Evolutionary conservation across 2,113 vertebrate species (phyloP).

Genomic region (Noturus placidus): DNA sequence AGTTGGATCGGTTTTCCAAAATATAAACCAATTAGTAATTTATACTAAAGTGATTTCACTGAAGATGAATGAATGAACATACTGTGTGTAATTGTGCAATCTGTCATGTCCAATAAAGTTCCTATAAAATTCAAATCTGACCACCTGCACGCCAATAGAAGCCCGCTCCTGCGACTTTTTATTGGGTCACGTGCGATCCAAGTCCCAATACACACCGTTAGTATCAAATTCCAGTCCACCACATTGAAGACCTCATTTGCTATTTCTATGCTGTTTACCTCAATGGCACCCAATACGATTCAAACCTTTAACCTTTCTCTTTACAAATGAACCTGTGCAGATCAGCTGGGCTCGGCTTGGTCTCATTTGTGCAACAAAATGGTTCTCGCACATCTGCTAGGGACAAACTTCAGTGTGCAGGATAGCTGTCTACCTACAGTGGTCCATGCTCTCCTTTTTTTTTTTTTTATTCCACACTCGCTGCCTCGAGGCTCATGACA

Average conservation of each 20-base stretch:
- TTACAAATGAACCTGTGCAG: constrained; percentile 12
- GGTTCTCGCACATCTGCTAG: not conserved
- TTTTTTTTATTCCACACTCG: not conserved
- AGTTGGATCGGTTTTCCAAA: not conserved
- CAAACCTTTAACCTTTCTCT: constrained; percentile 27
- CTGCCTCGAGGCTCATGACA: not conserved
- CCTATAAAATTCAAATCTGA: not conserved
- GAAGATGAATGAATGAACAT: not conserved
- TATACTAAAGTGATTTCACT: not conserved
- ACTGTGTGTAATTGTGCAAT: not conserved
- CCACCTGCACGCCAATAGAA: not conserved
- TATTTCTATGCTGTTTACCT: constrained; percentile 2
- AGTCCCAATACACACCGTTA: not conserved
- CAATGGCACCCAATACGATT: not conserved
- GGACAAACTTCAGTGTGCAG: not conserved
- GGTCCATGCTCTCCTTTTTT: not conserved
- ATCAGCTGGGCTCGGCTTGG: not conserved
- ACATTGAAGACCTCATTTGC: no score
- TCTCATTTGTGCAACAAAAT: constrained; percentile 9
- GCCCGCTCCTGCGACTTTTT: not conserved
- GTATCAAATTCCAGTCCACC: not conserved
- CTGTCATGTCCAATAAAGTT: not conserved
- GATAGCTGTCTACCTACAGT: not conserved
- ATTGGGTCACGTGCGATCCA: not conserved
- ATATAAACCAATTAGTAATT: not conserved